Evolutionary conservation across 2,797 vertebrate genomes (phyloP).

Genomic region (Acanthopagrus latus): DNA sequence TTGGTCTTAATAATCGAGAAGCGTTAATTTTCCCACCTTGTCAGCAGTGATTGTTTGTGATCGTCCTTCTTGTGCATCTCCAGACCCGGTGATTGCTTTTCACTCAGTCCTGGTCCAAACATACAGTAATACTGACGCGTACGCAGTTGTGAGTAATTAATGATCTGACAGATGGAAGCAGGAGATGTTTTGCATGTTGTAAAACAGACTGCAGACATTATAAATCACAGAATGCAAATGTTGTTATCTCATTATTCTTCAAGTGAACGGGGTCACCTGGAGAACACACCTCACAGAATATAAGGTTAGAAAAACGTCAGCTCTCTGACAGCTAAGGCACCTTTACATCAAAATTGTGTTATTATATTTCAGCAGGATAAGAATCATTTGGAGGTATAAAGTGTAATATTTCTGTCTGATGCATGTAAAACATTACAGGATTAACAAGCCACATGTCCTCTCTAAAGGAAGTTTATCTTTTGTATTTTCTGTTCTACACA

Average conservation of each 20-base stretch:
- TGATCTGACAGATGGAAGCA: neutral
- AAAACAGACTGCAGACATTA: neutral
- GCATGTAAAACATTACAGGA: no score
- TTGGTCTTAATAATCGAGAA: no score
- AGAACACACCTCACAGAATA: neutral
- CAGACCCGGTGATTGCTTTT: neutral
- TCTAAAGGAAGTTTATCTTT: no score
- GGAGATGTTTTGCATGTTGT: slow-evolving; percentile 17
- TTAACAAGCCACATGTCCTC: no score
- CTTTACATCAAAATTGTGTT: no score
- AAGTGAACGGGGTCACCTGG: neutral
- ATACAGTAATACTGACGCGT: neutral
- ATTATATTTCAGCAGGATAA: no score
- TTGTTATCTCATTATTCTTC: neutral
- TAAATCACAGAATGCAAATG: slow-evolving; percentile 3
- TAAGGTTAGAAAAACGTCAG: no score
- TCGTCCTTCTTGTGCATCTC: neutral
- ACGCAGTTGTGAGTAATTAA: neutral
- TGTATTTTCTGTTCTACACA: no score
- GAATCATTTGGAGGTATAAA: no score
- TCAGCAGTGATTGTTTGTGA: neutral
- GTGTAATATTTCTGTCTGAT: no score
- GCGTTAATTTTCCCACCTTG: slow-evolving; percentile 3
- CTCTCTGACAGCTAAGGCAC: no score
- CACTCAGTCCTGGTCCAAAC: no score